phyloP scores from a whole-genome alignment of 1,140 invertebrate genomes.

The Matsumurasca onukii region DNA sequence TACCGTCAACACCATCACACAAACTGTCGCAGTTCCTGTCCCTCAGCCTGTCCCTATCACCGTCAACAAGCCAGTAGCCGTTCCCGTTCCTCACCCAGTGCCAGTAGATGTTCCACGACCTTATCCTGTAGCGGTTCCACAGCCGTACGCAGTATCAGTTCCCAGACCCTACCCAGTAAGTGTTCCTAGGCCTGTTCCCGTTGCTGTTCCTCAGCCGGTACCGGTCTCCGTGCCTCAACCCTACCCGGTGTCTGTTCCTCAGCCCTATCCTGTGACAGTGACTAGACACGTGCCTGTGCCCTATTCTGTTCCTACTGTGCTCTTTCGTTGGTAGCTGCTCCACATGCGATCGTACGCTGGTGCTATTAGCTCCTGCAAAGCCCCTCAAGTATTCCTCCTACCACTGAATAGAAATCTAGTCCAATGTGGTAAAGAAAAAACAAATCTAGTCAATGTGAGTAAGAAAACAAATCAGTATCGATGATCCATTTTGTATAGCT shows the following conservation, averaged over 20 bases:
- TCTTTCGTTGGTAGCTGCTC: too few species aligned
- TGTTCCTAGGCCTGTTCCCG: slow-evolving; percentile 35
- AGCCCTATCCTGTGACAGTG: slow-evolving; percentile 25
- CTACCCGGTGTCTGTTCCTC: slow-evolving; percentile 28
- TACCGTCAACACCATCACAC: not conserved
- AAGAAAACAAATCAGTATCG: too few species aligned
- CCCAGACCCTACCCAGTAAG: slow-evolving; percentile 41
- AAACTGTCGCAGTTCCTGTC: slow-evolving; percentile 41
- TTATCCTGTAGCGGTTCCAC: slow-evolving; percentile 43
- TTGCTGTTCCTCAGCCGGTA: slow-evolving; percentile 40
- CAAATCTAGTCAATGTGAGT: slow-evolving; percentile 8
- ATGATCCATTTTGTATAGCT: too few species aligned
- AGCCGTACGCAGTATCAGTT: slow-evolving; percentile 33
- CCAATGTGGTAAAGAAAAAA: too few species aligned
- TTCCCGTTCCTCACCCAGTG: slow-evolving; percentile 42
- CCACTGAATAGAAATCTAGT: not conserved
- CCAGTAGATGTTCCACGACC: slow-evolving; percentile 41
- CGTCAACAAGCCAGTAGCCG: slow-evolving; percentile 44
- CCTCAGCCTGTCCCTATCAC: slow-evolving; percentile 44
- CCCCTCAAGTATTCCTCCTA: not conserved
- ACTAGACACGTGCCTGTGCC: slow-evolving; percentile 19
- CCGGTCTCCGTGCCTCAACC: slow-evolving; percentile 38
- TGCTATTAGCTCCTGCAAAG: too few species aligned
- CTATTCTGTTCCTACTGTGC: not conserved
- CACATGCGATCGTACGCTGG: too few species aligned